Conservation (phyloP, 2,888 invertebrate genomes). For the Tridacna gigas region DNA sequence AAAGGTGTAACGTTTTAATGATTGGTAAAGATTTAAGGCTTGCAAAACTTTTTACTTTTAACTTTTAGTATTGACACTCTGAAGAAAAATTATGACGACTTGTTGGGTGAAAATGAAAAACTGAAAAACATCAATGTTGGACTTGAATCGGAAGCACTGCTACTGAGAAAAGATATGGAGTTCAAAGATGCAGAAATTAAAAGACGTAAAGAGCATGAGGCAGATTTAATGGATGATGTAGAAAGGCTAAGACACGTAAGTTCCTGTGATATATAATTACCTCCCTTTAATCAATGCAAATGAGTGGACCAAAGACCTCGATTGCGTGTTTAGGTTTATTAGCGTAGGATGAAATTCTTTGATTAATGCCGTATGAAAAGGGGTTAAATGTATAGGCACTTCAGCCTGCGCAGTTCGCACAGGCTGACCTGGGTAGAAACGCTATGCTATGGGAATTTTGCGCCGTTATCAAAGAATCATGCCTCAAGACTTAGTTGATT, state of each 20-base stretch:
- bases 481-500: no score
- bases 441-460: no score
- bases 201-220: slow-evolving; percentile 48
- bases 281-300: neutral
- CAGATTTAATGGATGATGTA: slow-evolving; percentile 58
- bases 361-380: no score
- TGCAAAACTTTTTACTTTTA: neutral
- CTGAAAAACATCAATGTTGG: slow-evolving; percentile 60
- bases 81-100: slow-evolving; percentile 39
- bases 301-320: neutral
- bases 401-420: no score
- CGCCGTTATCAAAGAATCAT: no score
- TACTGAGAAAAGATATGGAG: slow-evolving; percentile 67
- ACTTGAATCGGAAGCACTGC: slow-evolving; percentile 71
- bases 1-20: no score
- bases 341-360: no score
- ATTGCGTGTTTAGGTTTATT: no score
- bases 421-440: no score
- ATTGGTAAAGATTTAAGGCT: neutral
- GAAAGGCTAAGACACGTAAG: slow-evolving; percentile 59
- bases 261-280: neutral
- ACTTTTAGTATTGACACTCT: slow-evolving; percentile 30
- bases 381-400: no score
- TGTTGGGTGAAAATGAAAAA: slow-evolving; percentile 26
- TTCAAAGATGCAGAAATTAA: slow-evolving; percentile 56